Percentiles rank a stretch among this genome's conserved stretches.
phyloP scores from a whole-genome alignment of 2,888 invertebrate species.

The Synanthedon andrenaeformis region DNA sequence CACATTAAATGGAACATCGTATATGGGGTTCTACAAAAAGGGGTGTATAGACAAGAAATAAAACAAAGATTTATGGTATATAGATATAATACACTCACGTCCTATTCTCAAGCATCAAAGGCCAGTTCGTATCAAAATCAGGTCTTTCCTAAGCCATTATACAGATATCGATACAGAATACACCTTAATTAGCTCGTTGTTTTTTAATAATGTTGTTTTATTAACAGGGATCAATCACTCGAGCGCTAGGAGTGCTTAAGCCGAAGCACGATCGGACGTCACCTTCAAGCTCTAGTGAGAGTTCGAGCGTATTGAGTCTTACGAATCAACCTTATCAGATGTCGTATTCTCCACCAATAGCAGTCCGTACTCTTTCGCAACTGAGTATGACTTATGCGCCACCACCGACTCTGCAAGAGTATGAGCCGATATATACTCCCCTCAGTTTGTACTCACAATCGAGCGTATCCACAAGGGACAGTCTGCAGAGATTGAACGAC shows the following conservation, averaged over 20 bases:
- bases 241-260: slow-evolving; percentile 78
- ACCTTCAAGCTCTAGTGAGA: slow-evolving; percentile 76
- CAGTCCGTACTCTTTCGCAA: slow-evolving; percentile 66
- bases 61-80: too few relatives aligned
- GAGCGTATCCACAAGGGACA: slow-evolving; percentile 58
- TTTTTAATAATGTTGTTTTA: too few relatives aligned
- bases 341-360: slow-evolving; percentile 66
- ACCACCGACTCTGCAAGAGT: slow-evolving; percentile 68
- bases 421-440: slow-evolving; percentile 62
- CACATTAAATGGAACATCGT: too few relatives aligned
- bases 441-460: slow-evolving; percentile 60
- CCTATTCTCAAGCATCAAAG: too few relatives aligned
- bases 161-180: too few relatives aligned
- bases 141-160: too few relatives aligned
- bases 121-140: too few relatives aligned
- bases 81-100: too few relatives aligned
- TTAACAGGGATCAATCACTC: slow-evolving; percentile 77
- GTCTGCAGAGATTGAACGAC: slow-evolving; percentile 57
- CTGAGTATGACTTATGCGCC: slow-evolving; percentile 73
- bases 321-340: slow-evolving; percentile 59
- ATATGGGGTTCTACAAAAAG: too few relatives aligned
- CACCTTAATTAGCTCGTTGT: too few relatives aligned
- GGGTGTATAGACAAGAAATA: too few relatives aligned
- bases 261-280: slow-evolving; percentile 74
- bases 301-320: slow-evolving; percentile 69